Evolutionary conservation across 1,140 invertebrate species (phyloP).

Genomic region (Hirudo medicinalis): DNA sequence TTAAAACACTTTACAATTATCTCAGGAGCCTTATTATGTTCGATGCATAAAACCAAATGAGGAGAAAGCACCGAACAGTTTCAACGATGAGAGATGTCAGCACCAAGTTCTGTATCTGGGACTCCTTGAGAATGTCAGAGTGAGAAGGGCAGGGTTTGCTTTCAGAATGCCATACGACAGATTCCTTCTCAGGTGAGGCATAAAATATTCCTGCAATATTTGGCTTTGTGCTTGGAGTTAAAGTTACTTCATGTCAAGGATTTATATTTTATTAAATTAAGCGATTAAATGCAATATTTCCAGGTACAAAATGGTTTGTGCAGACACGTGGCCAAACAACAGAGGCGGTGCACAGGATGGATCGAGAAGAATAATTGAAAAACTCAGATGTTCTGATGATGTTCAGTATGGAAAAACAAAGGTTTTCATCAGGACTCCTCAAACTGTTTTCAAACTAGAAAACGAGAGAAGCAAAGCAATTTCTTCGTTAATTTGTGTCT

Average conservation of each 20-base stretch:
- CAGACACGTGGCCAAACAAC: constrained; percentile 88
- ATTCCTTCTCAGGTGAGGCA: constrained; percentile 59
- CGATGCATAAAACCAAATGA: constrained; percentile 88
- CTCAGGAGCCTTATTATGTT: constrained; percentile 80
- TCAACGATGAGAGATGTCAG: constrained; percentile 61
- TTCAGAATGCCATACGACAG: constrained; percentile 79
- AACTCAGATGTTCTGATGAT: constrained; percentile 62
- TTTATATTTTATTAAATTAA: too few species aligned
- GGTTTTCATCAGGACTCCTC: constrained; percentile 79
- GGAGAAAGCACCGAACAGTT: constrained; percentile 65
- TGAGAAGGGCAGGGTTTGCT: constrained; percentile 79
- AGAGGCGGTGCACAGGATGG: constrained; percentile 65
- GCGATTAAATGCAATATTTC: too few species aligned
- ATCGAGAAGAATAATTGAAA: constrained; percentile 64
- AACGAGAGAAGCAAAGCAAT: constrained; percentile 42
- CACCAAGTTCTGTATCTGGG: constrained; percentile 56
- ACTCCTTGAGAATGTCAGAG: constrained; percentile 82
- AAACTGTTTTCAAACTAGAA: constrained; percentile 76
- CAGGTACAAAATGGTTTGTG: constrained; percentile 89
- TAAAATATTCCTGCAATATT: background rate
- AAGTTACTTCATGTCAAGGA: constrained; percentile 27
- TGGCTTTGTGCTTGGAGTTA: background rate
- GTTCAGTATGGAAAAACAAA: constrained; percentile 88
- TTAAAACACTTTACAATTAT: background rate
- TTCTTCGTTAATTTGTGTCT: constrained; percentile 39